Evolutionary conservation across 2,797 vertebrate genomes (phyloP).

Genomic region (Notoglanidium macrostoma): DNA sequence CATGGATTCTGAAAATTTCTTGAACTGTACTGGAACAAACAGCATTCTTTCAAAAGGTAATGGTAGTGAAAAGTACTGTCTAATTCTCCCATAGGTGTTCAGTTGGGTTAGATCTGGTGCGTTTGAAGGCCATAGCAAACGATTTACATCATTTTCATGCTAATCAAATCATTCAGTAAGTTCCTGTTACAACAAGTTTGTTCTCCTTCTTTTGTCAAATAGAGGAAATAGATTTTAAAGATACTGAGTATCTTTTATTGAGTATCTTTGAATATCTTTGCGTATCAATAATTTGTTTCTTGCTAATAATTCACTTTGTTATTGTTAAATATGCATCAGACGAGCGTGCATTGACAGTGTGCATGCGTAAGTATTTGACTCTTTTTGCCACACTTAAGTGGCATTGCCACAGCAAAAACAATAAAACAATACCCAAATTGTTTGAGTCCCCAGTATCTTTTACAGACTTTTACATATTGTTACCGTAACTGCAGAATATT

Average conservation of each 20-base stretch:
- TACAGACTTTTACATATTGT: neutral
- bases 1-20: constrained; percentile 1
- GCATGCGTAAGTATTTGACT: neutral
- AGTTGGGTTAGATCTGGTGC: neutral
- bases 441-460: neutral
- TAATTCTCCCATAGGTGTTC: neutral
- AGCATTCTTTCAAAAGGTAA: neutral
- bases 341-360: neutral
- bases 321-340: neutral
- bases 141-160: neutral
- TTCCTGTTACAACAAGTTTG: neutral
- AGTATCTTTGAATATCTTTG: no score
- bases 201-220: neutral
- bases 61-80: neutral
- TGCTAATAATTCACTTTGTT: neutral
- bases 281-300: neutral
- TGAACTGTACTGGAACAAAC: neutral
- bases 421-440: neutral
- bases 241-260: no score
- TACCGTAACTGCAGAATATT: neutral
- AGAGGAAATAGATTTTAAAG: neutral
- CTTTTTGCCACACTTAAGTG: neutral
- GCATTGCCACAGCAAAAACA: neutral
- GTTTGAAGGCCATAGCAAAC: neutral
- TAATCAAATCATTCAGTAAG: neutral